phyloP scores from a whole-genome alignment of 2,113 vertebrate genomes.

The Meleagris gallopavo region DNA sequence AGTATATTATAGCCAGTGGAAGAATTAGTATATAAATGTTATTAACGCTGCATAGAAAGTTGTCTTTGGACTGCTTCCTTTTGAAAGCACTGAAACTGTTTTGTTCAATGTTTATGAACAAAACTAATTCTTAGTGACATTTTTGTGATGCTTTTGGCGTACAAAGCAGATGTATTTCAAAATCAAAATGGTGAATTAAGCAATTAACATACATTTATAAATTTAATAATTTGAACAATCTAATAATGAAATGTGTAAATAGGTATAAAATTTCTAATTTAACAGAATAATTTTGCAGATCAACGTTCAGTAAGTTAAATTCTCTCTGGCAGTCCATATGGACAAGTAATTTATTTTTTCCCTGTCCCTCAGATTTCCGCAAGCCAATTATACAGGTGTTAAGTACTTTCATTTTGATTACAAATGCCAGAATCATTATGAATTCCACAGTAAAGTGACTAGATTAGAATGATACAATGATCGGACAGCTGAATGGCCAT shows the following conservation, averaged over 20 bases:
- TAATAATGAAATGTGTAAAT: neutral
- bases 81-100: neutral
- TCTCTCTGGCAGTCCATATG: neutral
- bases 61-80: neutral
- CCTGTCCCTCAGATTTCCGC: neutral
- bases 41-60: neutral
- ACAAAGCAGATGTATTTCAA: neutral
- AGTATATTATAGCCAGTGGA: neutral
- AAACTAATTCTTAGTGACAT: neutral
- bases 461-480: neutral
- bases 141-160: neutral
- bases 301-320: neutral
- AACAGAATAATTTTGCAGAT: neutral
- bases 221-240: neutral
- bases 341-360: neutral
- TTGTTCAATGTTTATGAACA: neutral
- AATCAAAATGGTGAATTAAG: conserved; percentile 19
- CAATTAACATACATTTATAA: neutral
- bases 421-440: neutral
- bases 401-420: conserved; percentile 10
- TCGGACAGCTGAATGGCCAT: neutral
- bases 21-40: neutral
- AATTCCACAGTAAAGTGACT: neutral
- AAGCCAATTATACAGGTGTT: neutral
- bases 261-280: neutral